These are phyloP conservation scores for Podarcis raffonei DNA, from an alignment of 2,113 vertebrate genomes.

Conservation along the genomic window DNA sequence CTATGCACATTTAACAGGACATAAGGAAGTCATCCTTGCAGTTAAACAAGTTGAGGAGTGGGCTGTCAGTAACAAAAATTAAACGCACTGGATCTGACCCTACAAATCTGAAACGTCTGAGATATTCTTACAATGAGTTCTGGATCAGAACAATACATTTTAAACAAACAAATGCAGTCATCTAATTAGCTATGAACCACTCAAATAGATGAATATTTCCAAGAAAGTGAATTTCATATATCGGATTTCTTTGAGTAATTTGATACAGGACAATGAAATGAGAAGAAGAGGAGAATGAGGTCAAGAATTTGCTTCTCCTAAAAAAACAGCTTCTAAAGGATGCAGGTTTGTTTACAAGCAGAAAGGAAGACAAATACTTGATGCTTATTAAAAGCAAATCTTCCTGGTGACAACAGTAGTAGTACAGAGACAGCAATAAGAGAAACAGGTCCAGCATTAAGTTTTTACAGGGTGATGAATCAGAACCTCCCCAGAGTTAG, in stretches of 20 bases:
- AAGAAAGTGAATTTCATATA: not conserved
- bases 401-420: not conserved
- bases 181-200: not conserved
- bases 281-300: not conserved
- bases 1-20: not conserved
- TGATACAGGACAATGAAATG: not conserved
- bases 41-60: not conserved
- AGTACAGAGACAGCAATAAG: not conserved
- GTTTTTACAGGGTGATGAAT: not conserved
- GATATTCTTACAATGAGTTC: not conserved
- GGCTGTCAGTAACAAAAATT: not conserved
- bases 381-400: not conserved
- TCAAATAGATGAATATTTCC: not conserved
- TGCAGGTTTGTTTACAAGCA: not conserved
- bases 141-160: not conserved
- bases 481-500: not conserved
- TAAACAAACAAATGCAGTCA: not conserved
- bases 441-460: not conserved
- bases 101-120: not conserved
- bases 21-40: not conserved
- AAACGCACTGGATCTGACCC: not conserved
- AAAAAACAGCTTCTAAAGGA: not conserved
- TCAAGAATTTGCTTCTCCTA: not conserved
- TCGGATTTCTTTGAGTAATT: not conserved
- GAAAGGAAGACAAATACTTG: not conserved